Percentiles rank a stretch among this genome's conserved stretches.
phyloP scores from a whole-genome alignment of 2,113 vertebrate genomes.

The Sorex araneus region DNA sequence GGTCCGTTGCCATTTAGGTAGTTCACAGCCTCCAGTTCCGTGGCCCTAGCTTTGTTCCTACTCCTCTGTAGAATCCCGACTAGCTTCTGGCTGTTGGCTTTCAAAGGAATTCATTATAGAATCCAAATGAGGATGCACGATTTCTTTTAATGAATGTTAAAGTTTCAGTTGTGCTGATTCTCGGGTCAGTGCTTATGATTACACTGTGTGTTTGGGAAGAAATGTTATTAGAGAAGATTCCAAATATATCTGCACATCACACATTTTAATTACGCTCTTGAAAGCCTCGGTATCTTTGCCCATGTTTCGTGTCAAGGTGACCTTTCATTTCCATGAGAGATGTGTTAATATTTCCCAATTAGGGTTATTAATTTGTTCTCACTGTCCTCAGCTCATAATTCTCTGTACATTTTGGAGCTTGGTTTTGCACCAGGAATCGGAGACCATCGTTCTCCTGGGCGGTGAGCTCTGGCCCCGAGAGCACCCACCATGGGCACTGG shows the following conservation, averaged over 20 bases:
- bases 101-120: constrained; percentile 24
- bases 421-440: background rate
- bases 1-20: too few relatives aligned
- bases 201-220: background rate
- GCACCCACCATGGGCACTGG: too few relatives aligned
- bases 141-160: constrained; percentile 4
- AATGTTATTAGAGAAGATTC: background rate
- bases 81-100: background rate
- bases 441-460: background rate
- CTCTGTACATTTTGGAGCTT: constrained; percentile 37
- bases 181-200: background rate
- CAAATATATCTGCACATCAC: background rate
- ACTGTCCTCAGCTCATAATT: constrained; percentile 22
- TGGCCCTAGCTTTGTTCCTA: background rate
- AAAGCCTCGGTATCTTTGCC: background rate
- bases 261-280: constrained; percentile 39
- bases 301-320: constrained; percentile 12
- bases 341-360: background rate
- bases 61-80: constrained; percentile 18
- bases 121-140: background rate
- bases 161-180: constrained; percentile 6
- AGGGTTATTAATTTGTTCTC: constrained; percentile 32
- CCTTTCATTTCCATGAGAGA: constrained; percentile 42
- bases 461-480: background rate
- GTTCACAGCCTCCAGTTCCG: too few relatives aligned